Evolutionary conservation across 2,113 vertebrate genomes (phyloP).

Genomic region (Platysternon megacephalum): DNA sequence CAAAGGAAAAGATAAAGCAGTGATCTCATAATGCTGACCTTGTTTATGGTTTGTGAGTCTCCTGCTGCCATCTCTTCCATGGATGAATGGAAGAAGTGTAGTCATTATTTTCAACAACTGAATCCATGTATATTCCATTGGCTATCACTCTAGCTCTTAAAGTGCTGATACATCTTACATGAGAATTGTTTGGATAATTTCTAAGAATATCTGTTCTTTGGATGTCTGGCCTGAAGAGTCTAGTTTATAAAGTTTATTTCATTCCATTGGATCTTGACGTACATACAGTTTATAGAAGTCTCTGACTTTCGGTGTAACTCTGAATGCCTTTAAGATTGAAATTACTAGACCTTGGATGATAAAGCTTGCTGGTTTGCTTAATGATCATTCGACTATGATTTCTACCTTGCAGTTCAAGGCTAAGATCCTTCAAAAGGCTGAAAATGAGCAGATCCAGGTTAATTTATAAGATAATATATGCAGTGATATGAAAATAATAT

Average conservation of each 20-base stretch:
- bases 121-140: background rate
- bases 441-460: background rate
- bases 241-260: background rate
- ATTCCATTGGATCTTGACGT: background rate
- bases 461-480: background rate
- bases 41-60: background rate
- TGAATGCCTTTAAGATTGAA: background rate
- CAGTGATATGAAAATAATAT: background rate
- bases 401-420: background rate
- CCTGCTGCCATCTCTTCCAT: background rate
- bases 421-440: background rate
- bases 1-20: background rate
- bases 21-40: background rate
- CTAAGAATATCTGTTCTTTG: background rate
- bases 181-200: background rate
- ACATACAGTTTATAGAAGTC: background rate
- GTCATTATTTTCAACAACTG: background rate
- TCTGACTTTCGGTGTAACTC: background rate
- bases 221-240: background rate
- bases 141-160: background rate
- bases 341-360: background rate
- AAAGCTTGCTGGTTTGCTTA: background rate
- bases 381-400: background rate
- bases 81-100: background rate
- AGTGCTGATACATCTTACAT: background rate